A percentile compares a stretch with the other conserved stretches of the same genome.
phyloP scores from a whole-genome alignment of 2,888 invertebrate genomes.

The Leucophora obtusa region DNA sequence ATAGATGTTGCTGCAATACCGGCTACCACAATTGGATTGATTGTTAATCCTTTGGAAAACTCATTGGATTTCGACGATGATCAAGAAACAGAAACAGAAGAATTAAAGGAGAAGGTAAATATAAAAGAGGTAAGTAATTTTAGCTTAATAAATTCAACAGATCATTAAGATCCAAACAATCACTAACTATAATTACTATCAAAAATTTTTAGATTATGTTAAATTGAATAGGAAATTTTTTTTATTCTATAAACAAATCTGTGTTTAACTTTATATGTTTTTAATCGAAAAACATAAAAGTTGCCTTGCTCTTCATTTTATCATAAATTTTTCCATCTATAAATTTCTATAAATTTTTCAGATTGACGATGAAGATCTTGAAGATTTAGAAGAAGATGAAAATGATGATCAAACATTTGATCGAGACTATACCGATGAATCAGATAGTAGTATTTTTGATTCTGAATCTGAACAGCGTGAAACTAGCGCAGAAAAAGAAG shows the following conservation, averaged over 20 bases:
- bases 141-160: too few relatives aligned
- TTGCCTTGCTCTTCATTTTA: too few relatives aligned
- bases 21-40: slow-evolving; percentile 80
- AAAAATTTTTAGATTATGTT: too few relatives aligned
- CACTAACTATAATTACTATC: too few relatives aligned
- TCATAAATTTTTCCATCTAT: too few relatives aligned
- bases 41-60: slow-evolving; percentile 83
- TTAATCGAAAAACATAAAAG: too few relatives aligned
- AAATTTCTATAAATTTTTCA: not conserved
- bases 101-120: slow-evolving; percentile 45
- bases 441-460: slow-evolving; percentile 77
- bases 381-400: slow-evolving; percentile 61
- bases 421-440: slow-evolving; percentile 75
- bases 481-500: slow-evolving; percentile 77
- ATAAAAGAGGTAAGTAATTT: slow-evolving; percentile 47
- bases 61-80: slow-evolving; percentile 76
- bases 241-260: too few relatives aligned
- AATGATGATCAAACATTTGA: slow-evolving; percentile 70
- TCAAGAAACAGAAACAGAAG: slow-evolving; percentile 64
- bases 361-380: slow-evolving; percentile 42
- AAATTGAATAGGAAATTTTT: too few relatives aligned
- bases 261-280: too few relatives aligned
- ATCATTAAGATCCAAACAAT: too few relatives aligned
- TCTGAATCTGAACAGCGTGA: slow-evolving; percentile 77
- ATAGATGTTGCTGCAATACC: slow-evolving; percentile 68